Evolutionary conservation across 1,140 invertebrate species (phyloP).

Genomic region (Nylanderia fulva): DNA sequence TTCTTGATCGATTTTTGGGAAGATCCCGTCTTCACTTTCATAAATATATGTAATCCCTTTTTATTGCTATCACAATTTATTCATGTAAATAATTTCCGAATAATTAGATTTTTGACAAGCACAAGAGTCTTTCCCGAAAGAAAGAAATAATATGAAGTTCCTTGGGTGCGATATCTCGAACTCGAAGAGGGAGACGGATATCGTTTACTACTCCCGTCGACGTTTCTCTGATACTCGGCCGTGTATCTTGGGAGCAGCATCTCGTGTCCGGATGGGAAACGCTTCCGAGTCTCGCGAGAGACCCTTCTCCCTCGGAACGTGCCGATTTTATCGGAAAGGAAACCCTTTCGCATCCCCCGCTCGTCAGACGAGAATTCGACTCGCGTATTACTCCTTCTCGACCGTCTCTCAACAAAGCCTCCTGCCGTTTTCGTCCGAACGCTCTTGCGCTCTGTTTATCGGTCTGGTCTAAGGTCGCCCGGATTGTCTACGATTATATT

Average conservation of each 20-base stretch:
- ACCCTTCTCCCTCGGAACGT: constrained; percentile 62
- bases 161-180: constrained; percentile 17
- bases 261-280: constrained; percentile 46
- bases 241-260: constrained; percentile 62
- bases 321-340: constrained; percentile 72
- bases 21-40: neutral
- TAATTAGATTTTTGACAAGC: neutral
- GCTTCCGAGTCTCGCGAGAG: constrained; percentile 65
- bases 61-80: no score
- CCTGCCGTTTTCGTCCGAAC: neutral
- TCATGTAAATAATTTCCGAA: neutral
- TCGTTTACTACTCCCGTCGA: constrained; percentile 16
- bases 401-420: constrained; percentile 65
- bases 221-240: constrained; percentile 28
- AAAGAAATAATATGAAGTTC: neutral
- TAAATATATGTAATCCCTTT: neutral
- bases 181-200: neutral
- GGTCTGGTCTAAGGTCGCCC: constrained; percentile 42
- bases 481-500: constrained; percentile 68
- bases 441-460: constrained; percentile 69
- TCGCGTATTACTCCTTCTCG: constrained; percentile 69
- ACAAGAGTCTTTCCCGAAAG: constrained; percentile 13
- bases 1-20: neutral
- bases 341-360: constrained; percentile 68
- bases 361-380: constrained; percentile 63